Base-by-base conservation (phyloP, 2,888 invertebrate species). In the Drosophila infuscata region DNA sequence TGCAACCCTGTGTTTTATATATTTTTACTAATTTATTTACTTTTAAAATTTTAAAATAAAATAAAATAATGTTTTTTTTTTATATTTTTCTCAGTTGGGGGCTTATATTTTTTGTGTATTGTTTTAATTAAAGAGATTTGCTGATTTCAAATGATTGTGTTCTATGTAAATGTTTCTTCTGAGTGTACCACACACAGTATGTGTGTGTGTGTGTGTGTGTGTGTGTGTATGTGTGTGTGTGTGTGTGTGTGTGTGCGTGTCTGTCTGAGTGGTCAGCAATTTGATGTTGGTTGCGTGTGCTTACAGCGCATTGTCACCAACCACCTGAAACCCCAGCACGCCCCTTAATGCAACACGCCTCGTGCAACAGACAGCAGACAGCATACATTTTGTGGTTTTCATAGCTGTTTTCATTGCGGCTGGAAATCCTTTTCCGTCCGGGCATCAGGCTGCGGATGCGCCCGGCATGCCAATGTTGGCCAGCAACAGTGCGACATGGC, bases 351-450 rank as follows among this genome's bases (percentile, higher is more conserved):
- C 43, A 33, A 35, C 33, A 33, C 32, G 41, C 8, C 48, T 30
- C 48, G 35, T 54, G 46, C 58, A 61, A 56, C 56, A 63, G 49
- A 35, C 46, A 60, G 74, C 63, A 63, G 49, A 35, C 46, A 60
- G 74, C 63, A 63, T 62, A 82, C 88, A 85, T 84, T 89, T 88
- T 85, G 85, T 74, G 85, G 85, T 76, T 89, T 87, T 74, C 85
- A 87, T 87, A 84, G 84, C 89, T 89, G 89, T 85, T 85, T 89
- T 85, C 89, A 74, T 84, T 85, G 89, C 69, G 84, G 89, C 88
- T 70, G 88, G 84, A 89, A 87, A 84, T 85, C 88, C 89, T 89
- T 87, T 85, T 87, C 76, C 88, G 87, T 73, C 73, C 30, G 51
- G 49, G 63, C 75, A 53, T 59, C 74, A 62, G 74, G 36, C 54